phyloP scores from a whole-genome alignment of 1,140 invertebrate species.

The Hyposmocoma kahamanoa region DNA sequence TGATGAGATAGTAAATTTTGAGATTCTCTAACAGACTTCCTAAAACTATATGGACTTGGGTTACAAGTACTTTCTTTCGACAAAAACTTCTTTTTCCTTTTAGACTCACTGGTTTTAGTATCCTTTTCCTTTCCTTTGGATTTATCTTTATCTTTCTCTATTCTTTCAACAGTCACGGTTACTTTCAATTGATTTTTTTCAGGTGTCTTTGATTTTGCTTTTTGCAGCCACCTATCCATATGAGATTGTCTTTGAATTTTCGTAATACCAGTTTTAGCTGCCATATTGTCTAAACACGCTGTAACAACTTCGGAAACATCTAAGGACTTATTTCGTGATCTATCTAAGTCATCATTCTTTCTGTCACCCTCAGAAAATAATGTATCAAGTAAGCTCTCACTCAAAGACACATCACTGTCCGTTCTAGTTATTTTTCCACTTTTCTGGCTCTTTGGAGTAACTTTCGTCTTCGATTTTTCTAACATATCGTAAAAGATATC shows the following conservation, averaged over 20 bases:
- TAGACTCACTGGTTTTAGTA: slow-evolving; percentile 14
- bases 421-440: slow-evolving; percentile 51
- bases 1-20: slow-evolving; percentile 28
- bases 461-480: slow-evolving; percentile 27
- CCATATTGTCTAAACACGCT: slow-evolving; percentile 65
- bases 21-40: slow-evolving; percentile 36
- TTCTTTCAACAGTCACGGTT: slow-evolving; percentile 7
- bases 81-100: slow-evolving; percentile 22
- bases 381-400: slow-evolving; percentile 66
- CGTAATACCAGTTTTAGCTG: slow-evolving; percentile 60
- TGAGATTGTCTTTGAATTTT: slow-evolving; percentile 67
- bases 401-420: slow-evolving; percentile 57
- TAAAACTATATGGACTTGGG: slow-evolving; percentile 32
- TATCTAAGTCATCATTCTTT: slow-evolving; percentile 45
- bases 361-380: slow-evolving; percentile 62
- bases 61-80: slow-evolving; percentile 12
- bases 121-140: slow-evolving; percentile 19
- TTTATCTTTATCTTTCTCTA: neutral
- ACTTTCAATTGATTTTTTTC: slow-evolving; percentile 48
- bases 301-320: slow-evolving; percentile 64
- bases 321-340: slow-evolving; percentile 46
- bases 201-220: slow-evolving; percentile 66
- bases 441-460: slow-evolving; percentile 34
- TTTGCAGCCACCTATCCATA: slow-evolving; percentile 69
- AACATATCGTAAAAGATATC: slow-evolving; percentile 61